Evolutionary conservation across 2,113 vertebrate species (phyloP).

Genomic region (Herpailurus yagouaroundi): DNA sequence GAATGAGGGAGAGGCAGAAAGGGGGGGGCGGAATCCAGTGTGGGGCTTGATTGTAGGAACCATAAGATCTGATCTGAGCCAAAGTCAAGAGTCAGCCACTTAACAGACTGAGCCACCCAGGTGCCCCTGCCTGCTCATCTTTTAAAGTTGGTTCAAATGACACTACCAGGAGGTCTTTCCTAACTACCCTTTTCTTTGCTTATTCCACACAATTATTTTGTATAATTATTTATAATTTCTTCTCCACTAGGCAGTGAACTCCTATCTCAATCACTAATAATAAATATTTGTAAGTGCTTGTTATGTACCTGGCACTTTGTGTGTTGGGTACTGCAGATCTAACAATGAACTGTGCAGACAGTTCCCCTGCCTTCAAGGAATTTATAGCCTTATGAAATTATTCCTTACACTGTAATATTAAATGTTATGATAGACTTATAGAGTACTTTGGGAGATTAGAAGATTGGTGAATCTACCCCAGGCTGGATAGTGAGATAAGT

Average conservation of each 20-base stretch:
- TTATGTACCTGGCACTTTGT: background rate
- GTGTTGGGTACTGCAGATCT: background rate
- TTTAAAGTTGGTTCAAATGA: conserved; percentile 22
- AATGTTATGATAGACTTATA: background rate
- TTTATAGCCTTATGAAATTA: conserved; percentile 38
- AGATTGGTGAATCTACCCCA: background rate
- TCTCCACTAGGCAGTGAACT: conserved; percentile 21
- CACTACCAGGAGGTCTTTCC: background rate
- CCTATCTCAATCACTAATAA: conserved; percentile 6
- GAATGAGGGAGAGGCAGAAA: too few relatives aligned
- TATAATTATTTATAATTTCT: conserved; percentile 44
- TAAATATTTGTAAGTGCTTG: conserved; percentile 33
- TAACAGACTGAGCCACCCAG: too few relatives aligned
- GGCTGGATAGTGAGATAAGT: background rate
- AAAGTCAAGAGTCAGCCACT: too few relatives aligned
- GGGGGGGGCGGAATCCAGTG: too few relatives aligned
- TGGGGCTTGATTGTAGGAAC: too few relatives aligned
- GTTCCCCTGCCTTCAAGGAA: background rate
- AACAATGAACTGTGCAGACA: background rate
- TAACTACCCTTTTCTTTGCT: conserved; percentile 20
- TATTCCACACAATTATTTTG: conserved; percentile 38
- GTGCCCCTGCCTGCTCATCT: background rate
- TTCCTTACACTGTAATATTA: conserved; percentile 2
- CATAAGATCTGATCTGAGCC: too few relatives aligned
- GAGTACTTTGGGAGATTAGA: conserved; percentile 16